Evolutionary conservation across 2,113 vertebrate genomes (phyloP).

Genomic region (Urocynchramus pylzowi): DNA sequence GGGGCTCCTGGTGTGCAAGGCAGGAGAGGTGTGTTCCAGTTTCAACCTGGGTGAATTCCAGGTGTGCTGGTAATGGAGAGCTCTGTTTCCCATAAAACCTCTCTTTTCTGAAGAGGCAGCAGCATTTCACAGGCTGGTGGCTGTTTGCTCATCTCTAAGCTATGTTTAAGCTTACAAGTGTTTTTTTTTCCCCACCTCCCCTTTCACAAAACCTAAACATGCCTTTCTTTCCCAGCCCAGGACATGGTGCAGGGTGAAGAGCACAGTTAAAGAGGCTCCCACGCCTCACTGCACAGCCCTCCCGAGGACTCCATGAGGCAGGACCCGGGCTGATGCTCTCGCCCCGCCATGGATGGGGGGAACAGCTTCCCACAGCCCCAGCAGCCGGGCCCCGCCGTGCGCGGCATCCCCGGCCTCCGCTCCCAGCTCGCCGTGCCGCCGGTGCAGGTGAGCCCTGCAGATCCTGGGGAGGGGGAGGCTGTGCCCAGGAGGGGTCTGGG

Average conservation of each 20-base stretch:
- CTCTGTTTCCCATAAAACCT: not conserved
- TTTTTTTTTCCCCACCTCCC: fast-evolving
- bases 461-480: too few relatives aligned
- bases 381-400: constrained; percentile 40
- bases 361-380: constrained; percentile 65
- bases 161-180: not conserved
- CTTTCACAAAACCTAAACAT: not conserved
- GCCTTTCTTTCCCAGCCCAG: not conserved
- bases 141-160: not conserved
- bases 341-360: constrained; percentile 75
- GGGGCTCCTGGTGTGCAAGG: fast-evolving
- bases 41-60: not conserved
- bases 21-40: not conserved
- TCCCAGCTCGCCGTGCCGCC: constrained; percentile 8
- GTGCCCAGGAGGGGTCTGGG: not conserved
- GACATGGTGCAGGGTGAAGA: constrained; percentile 55
- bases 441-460: constrained; percentile 60
- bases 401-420: constrained; percentile 23
- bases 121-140: not conserved
- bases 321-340: constrained; percentile 67
- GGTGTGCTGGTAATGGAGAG: not conserved
- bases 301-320: constrained; percentile 31
- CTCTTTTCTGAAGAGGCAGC: not conserved
- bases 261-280: constrained; percentile 54
- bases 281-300: not conserved